Base-by-base conservation (phyloP, 2,797 vertebrate species). In the Heliangelus exortis region DNA sequence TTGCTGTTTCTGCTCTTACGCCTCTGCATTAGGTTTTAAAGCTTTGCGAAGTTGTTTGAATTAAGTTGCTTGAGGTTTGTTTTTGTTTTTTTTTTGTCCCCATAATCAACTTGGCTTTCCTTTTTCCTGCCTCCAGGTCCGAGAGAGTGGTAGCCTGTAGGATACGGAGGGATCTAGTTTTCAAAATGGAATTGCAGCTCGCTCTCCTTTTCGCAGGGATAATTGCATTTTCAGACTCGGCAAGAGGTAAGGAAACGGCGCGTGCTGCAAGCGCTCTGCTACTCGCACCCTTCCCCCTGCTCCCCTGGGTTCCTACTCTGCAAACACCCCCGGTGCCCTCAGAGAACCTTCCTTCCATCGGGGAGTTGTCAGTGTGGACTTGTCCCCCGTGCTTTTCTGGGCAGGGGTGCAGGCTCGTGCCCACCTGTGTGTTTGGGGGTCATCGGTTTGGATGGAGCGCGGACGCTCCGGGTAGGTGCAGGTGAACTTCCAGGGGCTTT, bases 181-280 rank as follows among this genome's bases (percentile, higher is more conserved):
- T 93, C 94, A 97, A 91, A 89, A 98, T 98, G 98, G 97, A 96
- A 95, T 93, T 97, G 92, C 97, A 91, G 84, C 94, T 98, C 9
- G 95, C 77, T 13, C 95, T 98, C 39, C 92, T 98, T 67, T 45
- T 98, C 5, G 95, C 95, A 53, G 97, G 97, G 92, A 96, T 97
- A 68, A 68, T 98, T 53, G 94, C 93, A 1, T 92, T 98, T 77
- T 97, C 96, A 12, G 96, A 97, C 91, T 97, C 97, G 1, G 97
- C 97, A 2, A 96, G 97, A 97, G 98, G 98, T 98, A 95, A 98
- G 98, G 88, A 62, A 16, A 54, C 25, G 0, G 8, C 0, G 22
- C 19, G 29, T 4, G 58, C 68, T 50, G 67, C 2, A 5, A 48
- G 7, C 12, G 1, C 57, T 61, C 43, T 12, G 63, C 1, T 13